Conservation (phyloP, 30 jellyfish, hydroid and myxozoan species). For the Chironex yamaguchii region DNA sequence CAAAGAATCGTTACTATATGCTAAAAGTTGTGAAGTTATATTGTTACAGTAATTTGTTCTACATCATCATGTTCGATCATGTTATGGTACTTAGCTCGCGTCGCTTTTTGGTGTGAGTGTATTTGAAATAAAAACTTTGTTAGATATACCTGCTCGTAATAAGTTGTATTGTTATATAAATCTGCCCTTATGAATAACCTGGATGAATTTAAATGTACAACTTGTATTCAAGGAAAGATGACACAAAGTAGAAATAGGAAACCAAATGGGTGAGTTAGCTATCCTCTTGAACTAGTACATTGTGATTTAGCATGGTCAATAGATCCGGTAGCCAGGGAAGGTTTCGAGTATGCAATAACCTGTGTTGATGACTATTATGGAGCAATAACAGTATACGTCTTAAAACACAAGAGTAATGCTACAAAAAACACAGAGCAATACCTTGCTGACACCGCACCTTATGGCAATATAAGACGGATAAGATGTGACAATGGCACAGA, state of each 20-base stretch:
- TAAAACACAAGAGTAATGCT: constrained; percentile 8
- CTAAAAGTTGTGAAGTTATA: too few species aligned
- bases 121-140: too few species aligned
- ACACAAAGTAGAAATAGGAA: background rate
- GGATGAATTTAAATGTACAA: background rate
- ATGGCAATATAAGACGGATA: constrained; percentile 30
- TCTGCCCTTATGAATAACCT: too few species aligned
- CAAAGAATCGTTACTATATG: too few species aligned
- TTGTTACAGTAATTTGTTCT: too few species aligned
- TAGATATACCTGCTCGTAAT: too few species aligned
- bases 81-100: too few species aligned
- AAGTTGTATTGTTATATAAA: too few species aligned
- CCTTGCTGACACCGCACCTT: constrained; percentile 48
- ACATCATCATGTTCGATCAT: too few species aligned
- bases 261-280: constrained; percentile 20
- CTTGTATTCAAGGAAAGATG: background rate
- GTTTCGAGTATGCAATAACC: constrained; percentile 4
- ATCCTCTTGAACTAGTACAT: constrained; percentile 36
- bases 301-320: constrained; percentile 37
- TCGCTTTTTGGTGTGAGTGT: too few species aligned
- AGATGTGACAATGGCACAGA: constrained; percentile 24
- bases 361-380: constrained; percentile 21
- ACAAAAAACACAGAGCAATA: background rate
- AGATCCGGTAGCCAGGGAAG: constrained; percentile 38
- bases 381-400: background rate